A percentile compares a stretch with the other conserved stretches of the same genome.
Conservation (phyloP, 2,113 vertebrate genomes). For the Lynx canadensis region DNA sequence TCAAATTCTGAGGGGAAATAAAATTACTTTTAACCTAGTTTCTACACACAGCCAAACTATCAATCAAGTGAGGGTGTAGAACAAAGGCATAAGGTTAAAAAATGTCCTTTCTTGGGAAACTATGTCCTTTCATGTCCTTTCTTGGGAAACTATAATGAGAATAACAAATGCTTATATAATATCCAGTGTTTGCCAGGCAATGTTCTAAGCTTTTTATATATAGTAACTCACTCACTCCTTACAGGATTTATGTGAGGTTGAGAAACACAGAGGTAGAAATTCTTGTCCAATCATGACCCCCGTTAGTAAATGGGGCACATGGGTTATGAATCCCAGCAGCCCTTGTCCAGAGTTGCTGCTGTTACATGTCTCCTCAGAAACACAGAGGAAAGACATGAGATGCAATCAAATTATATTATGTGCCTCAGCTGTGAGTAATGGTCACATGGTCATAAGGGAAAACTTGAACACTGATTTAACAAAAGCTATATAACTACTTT, state of each 20-base stretch:
- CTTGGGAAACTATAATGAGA: background rate
- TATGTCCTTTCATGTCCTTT: background rate
- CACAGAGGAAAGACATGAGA: background rate
- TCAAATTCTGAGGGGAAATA: background rate
- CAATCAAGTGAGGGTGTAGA: background rate
- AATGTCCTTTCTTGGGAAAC: background rate
- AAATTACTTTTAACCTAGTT: background rate
- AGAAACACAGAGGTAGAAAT: background rate
- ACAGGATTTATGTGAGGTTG: background rate
- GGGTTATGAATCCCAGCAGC: background rate
- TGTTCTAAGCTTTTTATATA: background rate
- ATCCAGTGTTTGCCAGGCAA: background rate
- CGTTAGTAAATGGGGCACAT: background rate
- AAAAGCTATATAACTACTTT: background rate
- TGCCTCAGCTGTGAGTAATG: background rate
- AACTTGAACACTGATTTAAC: background rate
- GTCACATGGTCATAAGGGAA: background rate
- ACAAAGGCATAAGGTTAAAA: background rate
- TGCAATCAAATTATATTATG: background rate
- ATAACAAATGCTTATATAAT: background rate
- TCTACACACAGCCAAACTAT: background rate
- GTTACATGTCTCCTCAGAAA: background rate
- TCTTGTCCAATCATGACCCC: background rate
- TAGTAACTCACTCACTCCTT: background rate
- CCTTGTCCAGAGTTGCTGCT: background rate